Evolutionary conservation across 1,140 invertebrate genomes (phyloP), one percentile per base, ranked within the genome.

Genomic region (Nylanderia fulva): DNA sequence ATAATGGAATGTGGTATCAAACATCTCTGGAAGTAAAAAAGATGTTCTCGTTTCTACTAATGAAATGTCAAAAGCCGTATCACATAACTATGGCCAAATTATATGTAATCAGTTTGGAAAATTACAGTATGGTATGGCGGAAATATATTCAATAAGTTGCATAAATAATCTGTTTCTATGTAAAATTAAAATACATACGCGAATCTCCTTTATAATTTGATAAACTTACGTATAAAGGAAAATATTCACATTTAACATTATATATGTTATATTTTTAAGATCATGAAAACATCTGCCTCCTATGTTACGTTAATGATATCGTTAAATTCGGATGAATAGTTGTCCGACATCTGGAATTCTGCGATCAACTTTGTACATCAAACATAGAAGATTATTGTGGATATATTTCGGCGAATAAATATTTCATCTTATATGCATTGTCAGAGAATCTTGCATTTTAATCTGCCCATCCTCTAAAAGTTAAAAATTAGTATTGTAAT

Each of bases 221-320:
- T 0, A 13, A 45, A 69, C 2, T 39, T 1, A 27, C n/a, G n/a
- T 33, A 77, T 42, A 29, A 18, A n/a, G 13, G 36, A 33, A 42
- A 36, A 61, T 21, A 21, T 66, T 33, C n/a, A 42, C 2, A 77
- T 18, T 77, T 66, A 66, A 77, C 45, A 52, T 77, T 18, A 11
- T n/a, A n/a, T n/a, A n/a, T 5, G 11, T 52, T 66, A 36, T 18
- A 18, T 52, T 36, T 66, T 77, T 77, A 66, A 77, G 75, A 13
- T 77, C n/a, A 77, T 77, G 75, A 66, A 2, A 36, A 24, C 60
- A 21, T 66, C 75, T 9, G 60, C 21, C 29, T 77, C 75, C n/a
- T 77, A 66, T n/a, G 2, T 77, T 33, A 77, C 29, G 5, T 21
- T 77, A 77, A 77, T 77, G 75, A 0, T 66, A n/a, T 77, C 75